phyloP scores from a whole-genome alignment of 1,140 invertebrate species.

The Drosophila albomicans region DNA sequence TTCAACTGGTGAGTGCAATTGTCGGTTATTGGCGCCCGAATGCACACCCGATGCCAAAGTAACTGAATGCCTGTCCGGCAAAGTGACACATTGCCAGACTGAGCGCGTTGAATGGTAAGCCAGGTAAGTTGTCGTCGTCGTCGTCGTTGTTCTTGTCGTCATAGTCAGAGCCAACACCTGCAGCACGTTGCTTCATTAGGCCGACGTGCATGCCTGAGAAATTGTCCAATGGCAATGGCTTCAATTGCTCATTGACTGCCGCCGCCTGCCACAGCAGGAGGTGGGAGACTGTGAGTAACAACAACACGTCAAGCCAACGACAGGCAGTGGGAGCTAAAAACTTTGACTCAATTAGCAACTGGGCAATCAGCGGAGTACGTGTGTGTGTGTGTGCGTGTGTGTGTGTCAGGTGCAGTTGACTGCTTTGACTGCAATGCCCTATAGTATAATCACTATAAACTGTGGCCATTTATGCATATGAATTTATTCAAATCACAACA shows the following conservation, averaged over 20 bases:
- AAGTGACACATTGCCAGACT: constrained; percentile 39
- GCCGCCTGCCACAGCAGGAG: no score
- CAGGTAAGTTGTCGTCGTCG: constrained; percentile 5
- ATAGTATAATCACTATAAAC: constrained; percentile 53
- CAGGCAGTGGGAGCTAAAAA: constrained; percentile 18
- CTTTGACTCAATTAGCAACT: constrained; percentile 65
- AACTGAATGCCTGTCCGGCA: constrained; percentile 8
- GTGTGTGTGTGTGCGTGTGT: no score
- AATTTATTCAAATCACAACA: constrained; percentile 72
- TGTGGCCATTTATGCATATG: constrained; percentile 75
- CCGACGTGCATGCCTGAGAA: constrained; percentile 19
- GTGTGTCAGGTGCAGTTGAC: constrained; percentile 51
- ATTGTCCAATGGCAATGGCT: constrained; percentile 10
- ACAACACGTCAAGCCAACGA: background rate
- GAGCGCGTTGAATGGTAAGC: constrained; percentile 9
- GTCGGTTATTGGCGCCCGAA: constrained; percentile 47
- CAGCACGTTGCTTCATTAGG: constrained; percentile 62
- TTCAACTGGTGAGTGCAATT: constrained; percentile 72
- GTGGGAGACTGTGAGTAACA: background rate
- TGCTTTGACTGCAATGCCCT: constrained; percentile 16
- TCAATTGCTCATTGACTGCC: constrained; percentile 17
- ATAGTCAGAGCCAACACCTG: constrained; percentile 26
- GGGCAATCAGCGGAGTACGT: constrained; percentile 23
- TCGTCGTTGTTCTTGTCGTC: no score
- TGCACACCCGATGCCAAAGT: constrained; percentile 40